Base-by-base conservation (phyloP, 92 coral and sea anemone genomes). In the Virgularia gustaviana region DNA sequence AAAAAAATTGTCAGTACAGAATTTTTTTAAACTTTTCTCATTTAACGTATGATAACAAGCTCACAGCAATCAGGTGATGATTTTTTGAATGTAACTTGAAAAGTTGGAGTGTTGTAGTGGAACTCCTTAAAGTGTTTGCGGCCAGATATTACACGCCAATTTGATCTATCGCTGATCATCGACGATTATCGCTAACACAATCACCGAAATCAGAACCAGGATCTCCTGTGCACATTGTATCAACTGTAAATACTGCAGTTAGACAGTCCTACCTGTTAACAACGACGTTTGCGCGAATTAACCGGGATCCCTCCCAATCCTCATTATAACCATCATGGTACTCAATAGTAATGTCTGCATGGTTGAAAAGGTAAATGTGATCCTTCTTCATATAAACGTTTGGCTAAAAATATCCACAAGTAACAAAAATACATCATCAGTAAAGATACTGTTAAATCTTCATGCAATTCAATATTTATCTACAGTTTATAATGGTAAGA, bases 241-340 rank as follows among this genome's bases (percentile, higher is more conserved):
- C 45, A 39, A 39, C 55, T 15, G 4, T 5, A 4, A 15, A 47
- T 4, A 47, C 36, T 34, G 51, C 39, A 27, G 32, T 36, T 1
- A 35, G n/a, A 5, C 1, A 8, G 29, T 9, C 2, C 18, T 75
- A 89, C 96, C 96, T 94, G 71, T 54, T 83, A 25, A 96, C 94
- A 23, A 51, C 24, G 13, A 94, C 85, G 49, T 86, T 82, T 12
- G 89, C 99, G 43, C 94, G 89, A 58, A 94, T 76, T 34, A 94
- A 81, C 23, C 99, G 86, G 9, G 99, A 89, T 22, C 99, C 99
- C 35, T 66, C 53, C 99, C 99, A 94, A 34, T 94, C 99, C 31
- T 94, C 94, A 0, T 84, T 85, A 0, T 59, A 22, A 4, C 99
- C 99, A 72, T 75, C 78, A 56, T 94, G 99, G 52, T 87, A 94